These are phyloP conservation scores for Erythrocercus mccallii DNA, from an alignment of 2,113 vertebrate genomes.

Conservation along the genomic window DNA sequence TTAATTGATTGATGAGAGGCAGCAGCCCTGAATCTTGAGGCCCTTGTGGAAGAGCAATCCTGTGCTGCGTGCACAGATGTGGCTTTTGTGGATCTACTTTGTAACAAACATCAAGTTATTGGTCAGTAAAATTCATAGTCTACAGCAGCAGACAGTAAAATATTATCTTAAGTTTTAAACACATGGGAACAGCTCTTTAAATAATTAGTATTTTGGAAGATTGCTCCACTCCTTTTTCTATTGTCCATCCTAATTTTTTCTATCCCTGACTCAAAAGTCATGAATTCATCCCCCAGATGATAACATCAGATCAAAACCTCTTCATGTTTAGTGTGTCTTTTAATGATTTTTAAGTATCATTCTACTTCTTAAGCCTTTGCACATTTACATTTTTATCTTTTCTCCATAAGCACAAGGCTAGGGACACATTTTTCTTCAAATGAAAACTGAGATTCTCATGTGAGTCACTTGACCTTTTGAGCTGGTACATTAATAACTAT, in stretches of 20 bases:
- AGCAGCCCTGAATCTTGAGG: not conserved
- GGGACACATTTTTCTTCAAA: constrained; percentile 4
- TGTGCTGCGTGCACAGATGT: not conserved
- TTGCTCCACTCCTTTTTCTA: not conserved
- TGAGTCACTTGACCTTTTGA: constrained; percentile 13
- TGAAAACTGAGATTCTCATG: not conserved
- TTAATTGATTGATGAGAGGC: not conserved
- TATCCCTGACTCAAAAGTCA: not conserved
- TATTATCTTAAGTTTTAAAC: not conserved
- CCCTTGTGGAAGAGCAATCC: not conserved
- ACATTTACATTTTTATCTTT: not conserved
- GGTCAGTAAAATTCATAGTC: not conserved
- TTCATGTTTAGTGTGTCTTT: not conserved
- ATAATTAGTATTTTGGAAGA: not conserved
- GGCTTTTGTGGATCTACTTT: not conserved
- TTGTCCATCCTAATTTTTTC: not conserved
- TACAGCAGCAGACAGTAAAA: not conserved
- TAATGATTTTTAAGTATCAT: not conserved
- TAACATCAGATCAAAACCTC: not conserved
- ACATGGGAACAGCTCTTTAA: not conserved
- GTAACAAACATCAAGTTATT: not conserved
- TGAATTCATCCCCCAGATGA: not conserved
- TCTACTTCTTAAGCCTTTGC: not conserved
- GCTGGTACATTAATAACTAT: not conserved
- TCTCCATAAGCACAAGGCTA: not conserved